Evolutionary conservation across 2,797 vertebrate species (phyloP).

Genomic region (Rhinatrema bivittatum): DNA sequence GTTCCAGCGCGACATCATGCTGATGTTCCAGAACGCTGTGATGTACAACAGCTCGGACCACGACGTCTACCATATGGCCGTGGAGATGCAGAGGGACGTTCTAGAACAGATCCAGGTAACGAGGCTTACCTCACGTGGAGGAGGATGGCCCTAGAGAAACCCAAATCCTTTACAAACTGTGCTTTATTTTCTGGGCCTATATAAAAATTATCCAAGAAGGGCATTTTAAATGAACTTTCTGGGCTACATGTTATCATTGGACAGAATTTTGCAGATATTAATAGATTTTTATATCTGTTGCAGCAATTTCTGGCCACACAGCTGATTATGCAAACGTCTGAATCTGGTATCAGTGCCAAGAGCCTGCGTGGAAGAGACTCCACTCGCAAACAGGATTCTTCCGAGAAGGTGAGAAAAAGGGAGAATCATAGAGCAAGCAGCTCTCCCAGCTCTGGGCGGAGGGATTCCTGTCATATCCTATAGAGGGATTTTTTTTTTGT

Average conservation of each 20-base stretch:
- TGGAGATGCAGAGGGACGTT: slow-evolving; percentile 84
- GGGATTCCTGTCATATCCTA: slow-evolving; percentile 5
- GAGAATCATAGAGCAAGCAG: not conserved
- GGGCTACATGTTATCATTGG: no score
- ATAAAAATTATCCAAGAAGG: no score
- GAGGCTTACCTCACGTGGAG: no score
- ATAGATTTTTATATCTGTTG: slow-evolving; percentile 12
- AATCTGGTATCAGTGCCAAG: slow-evolving; percentile 96
- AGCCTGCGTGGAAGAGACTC: slow-evolving; percentile 92
- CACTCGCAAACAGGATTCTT: slow-evolving; percentile 87
- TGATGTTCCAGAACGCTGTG: slow-evolving; percentile 86
- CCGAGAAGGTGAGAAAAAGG: slow-evolving; percentile 79
- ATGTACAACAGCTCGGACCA: slow-evolving; percentile 89
- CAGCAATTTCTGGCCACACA: slow-evolving; percentile 86
- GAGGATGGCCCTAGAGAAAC: no score
- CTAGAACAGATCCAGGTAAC: slow-evolving; percentile 79
- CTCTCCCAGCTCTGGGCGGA: no score
- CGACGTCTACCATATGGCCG: slow-evolving; percentile 83
- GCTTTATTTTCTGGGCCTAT: no score
- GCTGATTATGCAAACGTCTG: slow-evolving; percentile 89
- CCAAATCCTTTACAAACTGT: no score
- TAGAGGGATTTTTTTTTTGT: no score
- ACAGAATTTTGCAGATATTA: no score
- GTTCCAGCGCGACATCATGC: slow-evolving; percentile 84
- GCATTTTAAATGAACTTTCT: no score